phyloP scores from a whole-genome alignment of 2,113 vertebrate genomes.

The Eretmochelys imbricata region DNA sequence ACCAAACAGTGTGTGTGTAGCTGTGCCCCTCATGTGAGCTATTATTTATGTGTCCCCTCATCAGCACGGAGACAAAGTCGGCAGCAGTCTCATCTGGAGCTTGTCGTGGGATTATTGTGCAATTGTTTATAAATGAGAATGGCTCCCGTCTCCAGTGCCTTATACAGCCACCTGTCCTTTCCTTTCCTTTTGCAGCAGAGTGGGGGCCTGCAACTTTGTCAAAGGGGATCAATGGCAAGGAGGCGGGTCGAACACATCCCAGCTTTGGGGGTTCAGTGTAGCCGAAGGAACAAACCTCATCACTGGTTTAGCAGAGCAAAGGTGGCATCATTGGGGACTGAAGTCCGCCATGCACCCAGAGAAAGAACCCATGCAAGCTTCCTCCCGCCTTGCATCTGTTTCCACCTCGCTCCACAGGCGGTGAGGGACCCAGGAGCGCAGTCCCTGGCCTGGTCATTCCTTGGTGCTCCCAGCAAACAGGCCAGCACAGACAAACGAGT shows the following conservation, averaged over 20 bases:
- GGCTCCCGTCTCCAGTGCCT: not conserved
- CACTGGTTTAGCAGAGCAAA: not conserved
- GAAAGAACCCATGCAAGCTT: not conserved
- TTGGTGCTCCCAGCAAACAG: not conserved
- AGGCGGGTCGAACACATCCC: not conserved
- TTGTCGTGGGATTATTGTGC: not conserved
- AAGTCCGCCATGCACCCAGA: not conserved
- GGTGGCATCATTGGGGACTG: too few species aligned
- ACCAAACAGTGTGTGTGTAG: not conserved
- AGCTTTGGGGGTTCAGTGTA: not conserved
- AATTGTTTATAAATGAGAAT: constrained; percentile 1
- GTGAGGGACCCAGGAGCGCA: too few species aligned
- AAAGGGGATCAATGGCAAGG: not conserved
- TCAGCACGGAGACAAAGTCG: not conserved
- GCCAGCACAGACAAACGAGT: not conserved
- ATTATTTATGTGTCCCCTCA: not conserved
- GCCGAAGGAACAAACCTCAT: not conserved
- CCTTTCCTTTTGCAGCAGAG: not conserved
- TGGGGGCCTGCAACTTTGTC: not conserved
- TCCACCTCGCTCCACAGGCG: too few species aligned
- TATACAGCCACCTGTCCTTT: not conserved
- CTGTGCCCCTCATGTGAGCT: not conserved
- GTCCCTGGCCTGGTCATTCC: not conserved
- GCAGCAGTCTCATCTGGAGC: constrained; percentile 7
- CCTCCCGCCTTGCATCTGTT: not conserved